Percentiles rank a stretch among this genome's conserved stretches.
These are phyloP conservation scores for Marisa cornuarietis DNA, from an alignment of 1,140 invertebrate genomes.

Conservation along the genomic window DNA sequence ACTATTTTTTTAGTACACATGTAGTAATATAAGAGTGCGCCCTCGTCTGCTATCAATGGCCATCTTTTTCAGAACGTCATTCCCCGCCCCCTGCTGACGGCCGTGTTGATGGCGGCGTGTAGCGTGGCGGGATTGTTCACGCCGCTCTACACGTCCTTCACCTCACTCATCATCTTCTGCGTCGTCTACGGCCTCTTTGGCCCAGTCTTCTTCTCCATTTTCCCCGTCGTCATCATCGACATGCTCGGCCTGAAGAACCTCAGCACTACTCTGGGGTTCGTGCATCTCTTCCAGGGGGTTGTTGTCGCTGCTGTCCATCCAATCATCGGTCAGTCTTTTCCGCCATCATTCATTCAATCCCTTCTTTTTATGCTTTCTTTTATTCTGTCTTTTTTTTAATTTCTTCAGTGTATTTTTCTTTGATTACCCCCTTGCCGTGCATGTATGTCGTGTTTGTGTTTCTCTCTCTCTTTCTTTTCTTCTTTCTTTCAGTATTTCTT, in stretches of 20 bases:
- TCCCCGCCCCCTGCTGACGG: not conserved
- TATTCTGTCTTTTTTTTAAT: no score
- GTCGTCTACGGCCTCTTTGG: conserved; percentile 7
- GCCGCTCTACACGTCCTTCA: not conserved
- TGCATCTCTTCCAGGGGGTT: not conserved
- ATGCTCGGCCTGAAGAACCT: not conserved
- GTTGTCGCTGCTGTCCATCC: not conserved
- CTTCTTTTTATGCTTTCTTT: no score
- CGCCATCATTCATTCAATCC: no score
- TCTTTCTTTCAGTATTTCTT: not conserved
- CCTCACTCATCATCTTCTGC: not conserved
- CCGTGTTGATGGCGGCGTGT: not conserved
- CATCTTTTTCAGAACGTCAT: not conserved
- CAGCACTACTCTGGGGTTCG: not conserved
- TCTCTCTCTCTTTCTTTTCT: not conserved
- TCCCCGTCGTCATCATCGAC: conserved; percentile 10
- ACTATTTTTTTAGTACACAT: no score
- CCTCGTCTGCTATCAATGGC: no score
- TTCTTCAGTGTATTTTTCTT: no score
- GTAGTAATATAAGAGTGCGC: no score
- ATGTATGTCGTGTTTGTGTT: conserved; percentile 2
- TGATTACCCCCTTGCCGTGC: not conserved
- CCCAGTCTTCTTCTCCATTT: conserved; percentile 12
- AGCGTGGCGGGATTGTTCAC: conserved; percentile 3
- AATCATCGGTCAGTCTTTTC: not conserved